A percentile compares a stretch with the other conserved stretches of the same genome.
These are phyloP conservation scores for Anseranas semipalmata DNA, from an alignment of 2,113 vertebrate species.

Conservation along the genomic window DNA sequence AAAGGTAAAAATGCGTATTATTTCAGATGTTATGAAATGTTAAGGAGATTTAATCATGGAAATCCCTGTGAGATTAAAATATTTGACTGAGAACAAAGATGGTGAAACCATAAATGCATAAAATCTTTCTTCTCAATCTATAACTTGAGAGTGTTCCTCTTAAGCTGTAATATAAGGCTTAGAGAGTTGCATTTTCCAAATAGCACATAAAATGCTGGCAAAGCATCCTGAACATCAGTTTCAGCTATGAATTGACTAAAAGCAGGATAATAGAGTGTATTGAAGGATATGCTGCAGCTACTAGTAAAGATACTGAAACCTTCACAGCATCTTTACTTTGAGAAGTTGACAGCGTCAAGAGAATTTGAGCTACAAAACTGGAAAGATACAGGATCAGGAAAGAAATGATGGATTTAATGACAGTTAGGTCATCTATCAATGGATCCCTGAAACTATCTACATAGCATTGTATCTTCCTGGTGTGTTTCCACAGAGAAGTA, in stretches of 20 bases:
- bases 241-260: slow-evolving; percentile 48
- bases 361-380: slow-evolving; percentile 9
- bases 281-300: slow-evolving; percentile 43
- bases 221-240: background rate
- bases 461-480: slow-evolving; percentile 25
- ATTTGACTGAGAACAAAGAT: background rate
- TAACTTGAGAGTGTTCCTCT: background rate
- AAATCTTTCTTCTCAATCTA: background rate
- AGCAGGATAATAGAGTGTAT: slow-evolving; percentile 44
- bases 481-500: slow-evolving; percentile 46
- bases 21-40: background rate
- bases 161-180: background rate
- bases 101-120: background rate
- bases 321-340: background rate
- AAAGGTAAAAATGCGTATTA: background rate
- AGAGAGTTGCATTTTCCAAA: background rate
- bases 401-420: slow-evolving; percentile 51
- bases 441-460: background rate
- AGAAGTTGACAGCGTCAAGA: background rate
- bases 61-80: background rate
- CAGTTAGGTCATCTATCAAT: slow-evolving; percentile 1
- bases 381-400: slow-evolving; percentile 33
- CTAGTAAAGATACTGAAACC: slow-evolving; percentile 18
- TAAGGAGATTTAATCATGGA: background rate
- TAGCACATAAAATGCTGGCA: background rate